Conservation (phyloP, 1,140 invertebrate genomes). For the Drosophila tropicalis region DNA sequence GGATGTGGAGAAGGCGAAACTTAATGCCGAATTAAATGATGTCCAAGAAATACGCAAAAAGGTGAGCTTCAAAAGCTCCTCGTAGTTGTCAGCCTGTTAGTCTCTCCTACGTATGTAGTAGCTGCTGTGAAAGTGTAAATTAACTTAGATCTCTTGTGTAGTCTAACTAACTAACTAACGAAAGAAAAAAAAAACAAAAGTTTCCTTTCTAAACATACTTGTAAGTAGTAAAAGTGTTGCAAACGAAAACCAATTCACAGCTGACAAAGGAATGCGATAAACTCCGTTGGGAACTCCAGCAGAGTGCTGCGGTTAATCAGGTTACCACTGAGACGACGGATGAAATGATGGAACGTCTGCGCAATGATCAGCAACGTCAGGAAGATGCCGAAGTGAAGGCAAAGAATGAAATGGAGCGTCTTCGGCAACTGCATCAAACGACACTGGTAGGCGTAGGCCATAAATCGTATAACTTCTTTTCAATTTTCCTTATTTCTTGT, state of each 20-base stretch:
- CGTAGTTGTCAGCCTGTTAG: constrained; percentile 6
- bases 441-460: constrained; percentile 50
- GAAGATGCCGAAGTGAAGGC: constrained; percentile 50
- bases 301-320: constrained; percentile 45
- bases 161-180: not conserved
- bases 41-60: constrained; percentile 64
- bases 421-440: constrained; percentile 51
- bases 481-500: not conserved
- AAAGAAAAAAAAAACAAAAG: not conserved
- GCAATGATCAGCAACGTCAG: constrained; percentile 66
- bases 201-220: not conserved
- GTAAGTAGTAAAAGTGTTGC: not conserved
- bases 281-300: constrained; percentile 57
- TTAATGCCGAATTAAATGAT: constrained; percentile 76
- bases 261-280: constrained; percentile 56
- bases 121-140: not conserved
- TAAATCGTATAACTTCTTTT: no score
- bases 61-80: constrained; percentile 49
- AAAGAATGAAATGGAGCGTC: constrained; percentile 62
- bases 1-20: constrained; percentile 70
- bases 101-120: no score
- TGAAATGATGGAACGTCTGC: constrained; percentile 59
- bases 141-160: not conserved
- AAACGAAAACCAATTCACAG: constrained; percentile 34
- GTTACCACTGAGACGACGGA: constrained; percentile 65